Evolutionary conservation across 2,888 invertebrate genomes (phyloP).

Genomic region (Agrochola lota): DNA sequence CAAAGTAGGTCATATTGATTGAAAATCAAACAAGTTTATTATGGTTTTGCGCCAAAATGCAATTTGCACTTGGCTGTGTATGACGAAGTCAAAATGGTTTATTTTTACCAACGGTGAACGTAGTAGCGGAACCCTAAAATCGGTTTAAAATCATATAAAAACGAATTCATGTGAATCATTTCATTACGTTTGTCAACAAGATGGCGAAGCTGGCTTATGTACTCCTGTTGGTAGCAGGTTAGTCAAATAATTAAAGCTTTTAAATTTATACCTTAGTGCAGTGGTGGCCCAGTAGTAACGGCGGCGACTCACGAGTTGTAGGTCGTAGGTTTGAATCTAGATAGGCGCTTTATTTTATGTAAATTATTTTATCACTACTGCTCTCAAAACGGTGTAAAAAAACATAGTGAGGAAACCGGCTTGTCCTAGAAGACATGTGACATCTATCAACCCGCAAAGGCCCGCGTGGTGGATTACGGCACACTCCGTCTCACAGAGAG

Average conservation of each 20-base stretch:
- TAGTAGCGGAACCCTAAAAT: conserved; percentile 26
- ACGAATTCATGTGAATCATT: conserved; percentile 15
- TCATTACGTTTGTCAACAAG: conserved; percentile 11
- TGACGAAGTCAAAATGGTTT: neutral
- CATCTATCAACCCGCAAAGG: no score
- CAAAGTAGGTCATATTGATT: neutral
- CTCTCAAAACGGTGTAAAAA: no score
- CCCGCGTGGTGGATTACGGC: no score
- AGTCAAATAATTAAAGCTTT: neutral
- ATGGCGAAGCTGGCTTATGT: conserved; percentile 47
- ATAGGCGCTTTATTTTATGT: no score
- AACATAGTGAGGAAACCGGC: no score
- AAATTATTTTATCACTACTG: no score
- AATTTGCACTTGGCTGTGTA: neutral
- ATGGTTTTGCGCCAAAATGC: neutral
- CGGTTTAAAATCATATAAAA: conserved; percentile 41
- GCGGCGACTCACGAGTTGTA: no score
- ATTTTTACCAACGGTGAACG: neutral
- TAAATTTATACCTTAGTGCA: no score
- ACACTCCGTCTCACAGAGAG: no score
- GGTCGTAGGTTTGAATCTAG: no score
- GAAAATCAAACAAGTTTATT: neutral
- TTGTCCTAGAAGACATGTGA: no score
- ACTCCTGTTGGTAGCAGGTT: conserved; percentile 46
- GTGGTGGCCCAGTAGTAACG: no score